These are phyloP conservation scores for Spheniscus mendiculus DNA, from an alignment of 2,113 vertebrate species.

Conservation along the genomic window DNA sequence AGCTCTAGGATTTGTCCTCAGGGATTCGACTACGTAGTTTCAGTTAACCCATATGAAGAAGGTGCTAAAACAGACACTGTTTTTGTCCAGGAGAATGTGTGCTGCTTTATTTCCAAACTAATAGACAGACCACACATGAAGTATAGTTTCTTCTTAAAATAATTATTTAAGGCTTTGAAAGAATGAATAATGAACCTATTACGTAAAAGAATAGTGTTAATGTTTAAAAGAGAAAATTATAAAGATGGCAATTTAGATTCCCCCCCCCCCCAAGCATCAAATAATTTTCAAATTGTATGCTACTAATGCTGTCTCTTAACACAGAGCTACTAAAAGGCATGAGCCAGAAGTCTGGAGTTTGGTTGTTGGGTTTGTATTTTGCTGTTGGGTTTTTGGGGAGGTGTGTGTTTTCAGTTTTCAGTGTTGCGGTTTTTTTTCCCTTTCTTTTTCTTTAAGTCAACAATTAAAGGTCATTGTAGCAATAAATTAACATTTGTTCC, in stretches of 20 bases:
- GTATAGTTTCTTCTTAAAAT: not conserved
- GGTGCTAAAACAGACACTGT: not conserved
- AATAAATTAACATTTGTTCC: not conserved
- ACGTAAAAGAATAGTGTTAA: not conserved
- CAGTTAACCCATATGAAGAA: not conserved
- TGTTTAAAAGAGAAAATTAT: not conserved
- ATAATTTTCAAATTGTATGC: not conserved
- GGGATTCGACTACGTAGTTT: not conserved
- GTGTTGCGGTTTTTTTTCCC: too few relatives aligned
- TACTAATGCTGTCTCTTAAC: not conserved
- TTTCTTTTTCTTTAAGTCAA: too few relatives aligned
- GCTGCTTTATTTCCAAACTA: not conserved
- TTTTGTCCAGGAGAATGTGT: not conserved
- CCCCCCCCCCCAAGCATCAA: not conserved
- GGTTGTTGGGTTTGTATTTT: not conserved
- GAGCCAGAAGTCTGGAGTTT: not conserved
- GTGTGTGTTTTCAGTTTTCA: not conserved
- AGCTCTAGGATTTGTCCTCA: not conserved
- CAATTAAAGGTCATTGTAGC: conserved; percentile 11
- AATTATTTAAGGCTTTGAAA: not conserved
- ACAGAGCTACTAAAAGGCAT: not conserved
- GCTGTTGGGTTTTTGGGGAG: not conserved
- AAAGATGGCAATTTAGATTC: not conserved
- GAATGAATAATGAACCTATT: not conserved
- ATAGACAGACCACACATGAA: not conserved